These are phyloP conservation scores for Poicephalus meyeri DNA, from an alignment of 2,113 vertebrate genomes.

Conservation along the genomic window DNA sequence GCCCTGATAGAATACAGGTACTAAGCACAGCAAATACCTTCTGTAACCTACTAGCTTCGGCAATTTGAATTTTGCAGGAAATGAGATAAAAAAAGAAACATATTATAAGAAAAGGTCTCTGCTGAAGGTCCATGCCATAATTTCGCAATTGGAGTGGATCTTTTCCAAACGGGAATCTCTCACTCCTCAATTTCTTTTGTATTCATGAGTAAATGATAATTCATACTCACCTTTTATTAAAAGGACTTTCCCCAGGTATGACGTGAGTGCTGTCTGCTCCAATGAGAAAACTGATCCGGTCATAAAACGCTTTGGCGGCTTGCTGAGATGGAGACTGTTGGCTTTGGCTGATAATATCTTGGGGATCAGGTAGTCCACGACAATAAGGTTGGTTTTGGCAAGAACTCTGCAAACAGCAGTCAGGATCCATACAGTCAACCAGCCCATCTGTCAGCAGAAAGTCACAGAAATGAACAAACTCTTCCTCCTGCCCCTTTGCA, in stretches of 20 bases:
- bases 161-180: not conserved
- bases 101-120: not conserved
- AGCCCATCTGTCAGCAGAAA: conserved; percentile 89
- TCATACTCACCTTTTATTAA: conserved; percentile 90
- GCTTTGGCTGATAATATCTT: conserved; percentile 84
- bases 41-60: not conserved
- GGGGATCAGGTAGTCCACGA: conserved; percentile 90
- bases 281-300: conserved; percentile 90
- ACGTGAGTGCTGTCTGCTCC: conserved; percentile 90
- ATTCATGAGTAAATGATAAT: not conserved
- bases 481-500: not conserved
- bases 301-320: conserved; percentile 93
- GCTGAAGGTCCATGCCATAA: not conserved
- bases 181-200: not conserved
- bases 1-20: conserved; percentile 42
- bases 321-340: conserved; percentile 83
- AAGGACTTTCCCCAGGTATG: conserved; percentile 90
- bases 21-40: conserved; percentile 14
- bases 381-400: conserved; percentile 95
- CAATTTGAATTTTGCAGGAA: conserved; percentile 27
- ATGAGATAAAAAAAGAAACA: not conserved
- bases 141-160: not conserved
- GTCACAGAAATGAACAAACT: conserved; percentile 55
- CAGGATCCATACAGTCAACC: conserved; percentile 96
- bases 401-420: conserved; percentile 92